phyloP scores from a whole-genome alignment of 2,113 vertebrate genomes.

The Desmodus rotundus region DNA sequence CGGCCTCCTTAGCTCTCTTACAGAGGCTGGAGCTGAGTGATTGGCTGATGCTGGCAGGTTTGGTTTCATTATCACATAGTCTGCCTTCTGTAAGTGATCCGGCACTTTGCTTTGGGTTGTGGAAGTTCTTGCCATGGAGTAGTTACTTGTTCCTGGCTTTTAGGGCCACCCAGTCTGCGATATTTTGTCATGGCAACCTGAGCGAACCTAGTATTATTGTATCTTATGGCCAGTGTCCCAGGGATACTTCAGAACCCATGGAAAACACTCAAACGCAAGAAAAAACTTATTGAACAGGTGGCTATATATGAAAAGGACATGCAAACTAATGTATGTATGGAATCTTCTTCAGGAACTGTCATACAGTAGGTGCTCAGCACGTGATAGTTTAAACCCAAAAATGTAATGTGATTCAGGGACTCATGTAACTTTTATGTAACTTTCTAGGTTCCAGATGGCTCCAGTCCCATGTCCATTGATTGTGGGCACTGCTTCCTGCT shows the following conservation, averaged over 20 bases:
- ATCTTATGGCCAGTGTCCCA: neutral
- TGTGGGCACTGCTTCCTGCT: neutral
- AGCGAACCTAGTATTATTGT: neutral
- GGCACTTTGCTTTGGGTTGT: neutral
- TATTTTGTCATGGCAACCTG: neutral
- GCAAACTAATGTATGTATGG: neutral
- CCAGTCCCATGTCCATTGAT: neutral
- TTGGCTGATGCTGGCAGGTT: neutral
- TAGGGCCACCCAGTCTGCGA: neutral
- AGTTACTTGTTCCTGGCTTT: neutral
- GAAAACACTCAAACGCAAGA: neutral
- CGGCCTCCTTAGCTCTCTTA: neutral
- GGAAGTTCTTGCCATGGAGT: neutral
- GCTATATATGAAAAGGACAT: neutral
- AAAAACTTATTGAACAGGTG: neutral
- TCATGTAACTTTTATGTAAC: neutral
- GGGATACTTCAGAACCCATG: neutral
- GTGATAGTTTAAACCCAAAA: neutral
- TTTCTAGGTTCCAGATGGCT: neutral
- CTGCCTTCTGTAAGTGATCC: neutral
- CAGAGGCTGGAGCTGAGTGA: neutral
- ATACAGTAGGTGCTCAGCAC: neutral
- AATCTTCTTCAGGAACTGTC: neutral
- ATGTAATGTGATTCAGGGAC: neutral
- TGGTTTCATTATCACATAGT: neutral